Percentiles rank a stretch among this genome's conserved stretches.
phyloP scores from a whole-genome alignment of 2,797 vertebrate species.

The Mallotus villosus region DNA sequence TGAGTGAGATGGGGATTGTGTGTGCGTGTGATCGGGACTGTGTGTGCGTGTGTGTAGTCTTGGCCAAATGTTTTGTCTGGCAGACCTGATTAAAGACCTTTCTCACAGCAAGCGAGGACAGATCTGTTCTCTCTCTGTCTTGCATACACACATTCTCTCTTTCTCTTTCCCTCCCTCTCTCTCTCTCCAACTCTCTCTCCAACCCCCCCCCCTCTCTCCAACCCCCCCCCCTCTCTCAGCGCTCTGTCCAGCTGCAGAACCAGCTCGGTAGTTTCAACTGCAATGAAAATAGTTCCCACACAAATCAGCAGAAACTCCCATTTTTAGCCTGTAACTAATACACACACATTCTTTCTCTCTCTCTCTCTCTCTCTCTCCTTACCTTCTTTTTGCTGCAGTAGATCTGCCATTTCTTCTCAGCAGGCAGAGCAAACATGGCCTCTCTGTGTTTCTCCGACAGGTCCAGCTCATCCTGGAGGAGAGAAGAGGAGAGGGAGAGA shows the following conservation, averaged over 20 bases:
- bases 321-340: constrained; percentile 5
- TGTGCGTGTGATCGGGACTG: background rate
- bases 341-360: constrained; percentile 12
- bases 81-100: constrained; percentile 1
- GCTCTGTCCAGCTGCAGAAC: constrained; percentile 4
- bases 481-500: constrained; percentile 2
- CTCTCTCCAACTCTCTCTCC: too few relatives aligned
- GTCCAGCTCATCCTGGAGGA: constrained; percentile 89
- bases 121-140: background rate
- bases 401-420: constrained; percentile 96
- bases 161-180: background rate
- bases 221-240: background rate
- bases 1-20: background rate
- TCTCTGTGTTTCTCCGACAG: constrained; percentile 89
- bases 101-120: background rate
- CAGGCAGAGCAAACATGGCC: constrained; percentile 92
- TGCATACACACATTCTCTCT: background rate
- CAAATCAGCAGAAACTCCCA: constrained; percentile 1
- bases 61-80: constrained; percentile 9
- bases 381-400: constrained; percentile 96
- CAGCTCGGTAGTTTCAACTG: background rate
- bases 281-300: constrained; percentile 8
- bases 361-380: constrained; percentile 44
- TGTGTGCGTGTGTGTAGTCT: background rate
- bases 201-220: background rate